A percentile compares a stretch with the other conserved stretches of the same genome.
These are phyloP conservation scores for Silurus aristotelis DNA, from an alignment of 2,797 vertebrate genomes.

Conservation along the genomic window DNA sequence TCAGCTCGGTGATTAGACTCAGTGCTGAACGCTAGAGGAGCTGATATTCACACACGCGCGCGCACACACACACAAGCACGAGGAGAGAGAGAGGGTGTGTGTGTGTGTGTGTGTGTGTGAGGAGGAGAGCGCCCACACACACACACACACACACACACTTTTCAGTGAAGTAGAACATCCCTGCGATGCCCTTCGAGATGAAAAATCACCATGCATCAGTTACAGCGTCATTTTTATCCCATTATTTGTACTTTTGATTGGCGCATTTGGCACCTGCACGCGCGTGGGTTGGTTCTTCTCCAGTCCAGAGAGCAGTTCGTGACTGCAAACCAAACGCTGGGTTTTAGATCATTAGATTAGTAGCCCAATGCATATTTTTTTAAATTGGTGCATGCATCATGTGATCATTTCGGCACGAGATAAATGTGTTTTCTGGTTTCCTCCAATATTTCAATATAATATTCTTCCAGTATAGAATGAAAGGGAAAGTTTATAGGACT, in stretches of 20 bases:
- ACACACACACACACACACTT: slow-evolving; percentile 17
- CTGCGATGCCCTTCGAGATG: background rate
- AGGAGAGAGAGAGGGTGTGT: slow-evolving; percentile 15
- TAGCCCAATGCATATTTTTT: background rate
- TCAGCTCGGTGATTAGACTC: slow-evolving; percentile 64
- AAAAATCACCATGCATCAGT: background rate
- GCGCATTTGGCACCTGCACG: background rate
- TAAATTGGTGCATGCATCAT: background rate
- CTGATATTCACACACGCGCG: slow-evolving; percentile 41
- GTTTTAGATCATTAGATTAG: background rate
- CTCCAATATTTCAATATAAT: background rate
- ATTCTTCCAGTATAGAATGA: too few species aligned
- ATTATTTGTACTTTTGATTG: background rate
- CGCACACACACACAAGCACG: slow-evolving; percentile 8
- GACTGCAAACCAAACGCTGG: background rate
- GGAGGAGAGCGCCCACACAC: background rate
- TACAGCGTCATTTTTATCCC: background rate
- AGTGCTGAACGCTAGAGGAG: slow-evolving; percentile 54
- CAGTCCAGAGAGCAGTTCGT: background rate
- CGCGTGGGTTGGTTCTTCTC: background rate
- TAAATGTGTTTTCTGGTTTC: background rate
- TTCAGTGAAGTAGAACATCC: slow-evolving; percentile 51
- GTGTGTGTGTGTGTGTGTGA: background rate
- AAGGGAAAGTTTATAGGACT: too few species aligned
- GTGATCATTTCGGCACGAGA: too few species aligned